Conservation (phyloP, 2,888 invertebrate species). For the Eurytoma californica region DNA sequence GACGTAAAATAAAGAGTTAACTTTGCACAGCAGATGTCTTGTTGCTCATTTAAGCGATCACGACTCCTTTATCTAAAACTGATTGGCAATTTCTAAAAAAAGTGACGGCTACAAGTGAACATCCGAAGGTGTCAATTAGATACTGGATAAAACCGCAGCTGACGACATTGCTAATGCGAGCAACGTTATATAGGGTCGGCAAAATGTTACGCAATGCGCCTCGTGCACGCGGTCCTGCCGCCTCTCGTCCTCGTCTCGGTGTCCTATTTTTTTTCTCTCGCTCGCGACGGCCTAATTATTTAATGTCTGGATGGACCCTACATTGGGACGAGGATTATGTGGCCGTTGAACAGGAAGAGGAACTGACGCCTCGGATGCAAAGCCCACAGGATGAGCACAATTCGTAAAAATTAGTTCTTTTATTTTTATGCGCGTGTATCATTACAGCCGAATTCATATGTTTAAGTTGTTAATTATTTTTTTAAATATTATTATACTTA, state of each 20-base stretch:
- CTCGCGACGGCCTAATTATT: slow-evolving; percentile 6
- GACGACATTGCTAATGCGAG: neutral
- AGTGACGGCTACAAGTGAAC: neutral
- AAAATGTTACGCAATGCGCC: neutral
- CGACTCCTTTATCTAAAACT: too few species aligned
- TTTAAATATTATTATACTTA: neutral
- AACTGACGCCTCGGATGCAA: slow-evolving; percentile 20
- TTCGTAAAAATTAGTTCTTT: neutral
- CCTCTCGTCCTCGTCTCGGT: too few species aligned
- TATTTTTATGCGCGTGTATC: neutral
- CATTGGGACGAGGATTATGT: slow-evolving; percentile 21
- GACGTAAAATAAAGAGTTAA: neutral
- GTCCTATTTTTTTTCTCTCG: neutral
- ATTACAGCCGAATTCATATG: neutral
- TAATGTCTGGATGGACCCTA: slow-evolving; percentile 38
- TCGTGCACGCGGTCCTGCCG: neutral
- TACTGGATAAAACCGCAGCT: slow-evolving; percentile 10
- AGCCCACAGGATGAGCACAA: slow-evolving; percentile 3
- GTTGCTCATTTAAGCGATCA: neutral
- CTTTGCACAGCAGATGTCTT: neutral
- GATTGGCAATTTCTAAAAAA: neutral
- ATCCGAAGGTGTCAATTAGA: neutral
- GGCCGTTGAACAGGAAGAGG: slow-evolving; percentile 34
- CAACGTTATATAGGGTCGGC: neutral
- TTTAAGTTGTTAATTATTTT: neutral